Base-by-base conservation (phyloP, 2,797 vertebrate species). In the Xerus rutilus region DNA sequence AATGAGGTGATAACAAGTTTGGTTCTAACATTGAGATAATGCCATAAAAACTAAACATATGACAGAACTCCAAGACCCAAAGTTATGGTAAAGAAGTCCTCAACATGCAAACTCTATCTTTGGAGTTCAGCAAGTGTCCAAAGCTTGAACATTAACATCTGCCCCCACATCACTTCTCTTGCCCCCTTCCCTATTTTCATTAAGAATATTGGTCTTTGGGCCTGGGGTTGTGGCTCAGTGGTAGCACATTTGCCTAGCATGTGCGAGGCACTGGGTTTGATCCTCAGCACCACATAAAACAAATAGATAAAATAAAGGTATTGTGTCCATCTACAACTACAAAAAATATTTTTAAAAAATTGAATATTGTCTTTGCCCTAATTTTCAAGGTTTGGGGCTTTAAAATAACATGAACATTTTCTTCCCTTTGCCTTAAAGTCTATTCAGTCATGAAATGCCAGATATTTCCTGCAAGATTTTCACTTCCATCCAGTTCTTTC, bases 1-100 rank as follows among this genome's bases (percentile, higher is more conserved):
- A 91, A 89, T 20, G 13, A 78, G 35, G 4, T 52, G 7, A 17
- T 64, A 52, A 52, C 49, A 13, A 5, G 11, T 77, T 65, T 90
- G 30, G 89, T 77, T 96, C 17, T 85, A 89, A 93, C 69, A 77
- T 8, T 54, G 57, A 96, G 14, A 79, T 72, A 62, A 74, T 45
- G 28, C 20, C 84, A 89, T 67, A 47, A 67, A 74, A 96, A 84
- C 13, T 7, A 95, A 81, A 4, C 30, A 43, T 1, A 21, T 15
- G 67, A 47, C 57, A 15, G 59, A 92, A 86, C 14, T 86, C 47
- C 8, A 67, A 47, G 15, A 28, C 21, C 5, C 47, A 89, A 28
- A 86, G 7, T 78, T 32, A 49, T 14, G 59, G 57, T 57, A 78
- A 2, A 54, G 45, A 28, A 82, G 35, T 65, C 74, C n/a, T 88